Evolutionary conservation across 2,797 vertebrate genomes (phyloP).

Genomic region (Leptoclinus maculatus): DNA sequence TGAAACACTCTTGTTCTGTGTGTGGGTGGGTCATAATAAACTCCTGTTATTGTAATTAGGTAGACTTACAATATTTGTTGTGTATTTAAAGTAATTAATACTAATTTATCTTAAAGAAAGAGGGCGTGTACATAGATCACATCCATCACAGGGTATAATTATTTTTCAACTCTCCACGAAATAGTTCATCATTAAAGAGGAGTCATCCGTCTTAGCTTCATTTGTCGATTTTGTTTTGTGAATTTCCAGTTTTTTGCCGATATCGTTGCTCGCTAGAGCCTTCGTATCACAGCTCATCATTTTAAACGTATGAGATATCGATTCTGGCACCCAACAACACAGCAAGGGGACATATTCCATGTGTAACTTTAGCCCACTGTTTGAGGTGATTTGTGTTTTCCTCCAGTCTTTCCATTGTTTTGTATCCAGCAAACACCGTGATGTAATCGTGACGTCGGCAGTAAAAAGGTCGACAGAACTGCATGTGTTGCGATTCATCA

Average conservation of each 20-base stretch:
- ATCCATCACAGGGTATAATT: neutral
- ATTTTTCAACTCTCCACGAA: neutral
- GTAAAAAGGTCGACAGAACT: neutral
- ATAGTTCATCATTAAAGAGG: neutral
- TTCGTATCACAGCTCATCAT: neutral
- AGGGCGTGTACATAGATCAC: neutral
- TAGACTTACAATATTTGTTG: neutral
- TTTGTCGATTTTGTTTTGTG: conserved; percentile 7
- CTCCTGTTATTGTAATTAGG: conserved; percentile 27
- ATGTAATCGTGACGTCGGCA: neutral
- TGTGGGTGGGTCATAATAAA: conserved; percentile 28
- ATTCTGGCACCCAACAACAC: neutral
- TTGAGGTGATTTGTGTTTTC: neutral
- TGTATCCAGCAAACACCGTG: neutral
- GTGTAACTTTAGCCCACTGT: neutral
- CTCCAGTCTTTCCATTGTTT: neutral
- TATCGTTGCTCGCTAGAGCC: neutral
- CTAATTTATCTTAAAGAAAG: conserved; percentile 1
- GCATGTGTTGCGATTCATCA: neutral
- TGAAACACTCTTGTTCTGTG: conserved; percentile 11
- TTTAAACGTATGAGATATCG: neutral
- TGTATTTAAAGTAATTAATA: neutral
- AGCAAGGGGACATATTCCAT: neutral
- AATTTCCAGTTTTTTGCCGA: neutral
- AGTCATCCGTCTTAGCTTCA: conserved; percentile 2